Conservation (phyloP, 2,113 vertebrate genomes). For the Nothoprocta perdicaria region DNA sequence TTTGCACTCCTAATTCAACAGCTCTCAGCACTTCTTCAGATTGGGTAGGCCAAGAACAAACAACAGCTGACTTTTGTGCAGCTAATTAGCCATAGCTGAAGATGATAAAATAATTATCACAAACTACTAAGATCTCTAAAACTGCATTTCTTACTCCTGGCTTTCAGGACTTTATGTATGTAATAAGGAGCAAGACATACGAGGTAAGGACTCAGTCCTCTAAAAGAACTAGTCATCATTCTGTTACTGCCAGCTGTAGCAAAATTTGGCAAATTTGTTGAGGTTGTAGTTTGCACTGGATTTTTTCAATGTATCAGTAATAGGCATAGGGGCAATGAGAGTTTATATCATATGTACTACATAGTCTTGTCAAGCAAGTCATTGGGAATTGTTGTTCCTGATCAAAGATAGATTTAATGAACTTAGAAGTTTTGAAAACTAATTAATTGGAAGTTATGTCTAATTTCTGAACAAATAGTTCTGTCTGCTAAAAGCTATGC, state of each 20-base stretch:
- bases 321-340: not conserved
- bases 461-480: not conserved
- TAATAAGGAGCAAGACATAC: not conserved
- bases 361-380: not conserved
- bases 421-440: not conserved
- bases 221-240: not conserved
- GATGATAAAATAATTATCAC: not conserved
- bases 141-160: not conserved
- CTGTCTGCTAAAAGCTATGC: not conserved
- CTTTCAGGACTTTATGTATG: not conserved
- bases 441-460: not conserved
- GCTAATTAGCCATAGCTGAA: not conserved
- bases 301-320: not conserved
- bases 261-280: not conserved
- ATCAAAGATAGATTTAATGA: not conserved
- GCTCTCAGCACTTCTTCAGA: not conserved
- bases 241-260: not conserved
- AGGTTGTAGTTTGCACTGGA: not conserved
- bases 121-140: not conserved
- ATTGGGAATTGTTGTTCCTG: not conserved
- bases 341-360: not conserved
- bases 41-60: not conserved
- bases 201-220: not conserved
- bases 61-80: not conserved
- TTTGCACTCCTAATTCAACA: not conserved